Percentiles rank a stretch among this genome's conserved stretches.
These are phyloP conservation scores for Petrosia ficiformis DNA, from an alignment of 37 sponge, comb jelly and placozoan genomes.

Conservation along the genomic window DNA sequence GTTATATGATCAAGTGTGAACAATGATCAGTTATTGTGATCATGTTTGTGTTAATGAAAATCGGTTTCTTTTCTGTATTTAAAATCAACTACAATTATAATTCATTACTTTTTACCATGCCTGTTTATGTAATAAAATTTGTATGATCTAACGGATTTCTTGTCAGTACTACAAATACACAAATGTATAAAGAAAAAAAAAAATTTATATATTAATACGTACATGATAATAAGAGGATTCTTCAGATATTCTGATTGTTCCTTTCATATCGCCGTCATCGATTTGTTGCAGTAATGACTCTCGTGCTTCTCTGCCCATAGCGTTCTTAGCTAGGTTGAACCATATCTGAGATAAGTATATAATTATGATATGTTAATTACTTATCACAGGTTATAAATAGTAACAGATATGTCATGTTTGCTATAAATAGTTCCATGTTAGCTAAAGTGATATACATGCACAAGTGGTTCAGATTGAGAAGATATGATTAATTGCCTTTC, in stretches of 20 bases:
- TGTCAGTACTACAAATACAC: no score
- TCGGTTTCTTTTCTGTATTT: background rate
- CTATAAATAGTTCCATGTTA: no score
- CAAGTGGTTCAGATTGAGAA: no score
- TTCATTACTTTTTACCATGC: no score
- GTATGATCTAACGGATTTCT: background rate
- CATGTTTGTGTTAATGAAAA: background rate
- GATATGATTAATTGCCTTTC: no score
- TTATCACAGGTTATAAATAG: no score
- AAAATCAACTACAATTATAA: background rate
- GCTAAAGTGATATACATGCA: no score
- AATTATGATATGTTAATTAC: no score
- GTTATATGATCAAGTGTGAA: background rate
- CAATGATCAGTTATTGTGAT: background rate
- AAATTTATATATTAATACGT: conserved; percentile 25
- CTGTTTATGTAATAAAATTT: background rate
- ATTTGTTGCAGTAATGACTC: background rate
- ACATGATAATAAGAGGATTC: background rate
- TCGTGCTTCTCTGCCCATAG: conserved; percentile 14
- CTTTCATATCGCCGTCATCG: conserved; percentile 26
- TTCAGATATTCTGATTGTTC: conserved; percentile 19
- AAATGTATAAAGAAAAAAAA: background rate
- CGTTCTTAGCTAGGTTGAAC: background rate
- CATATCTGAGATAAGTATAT: background rate
- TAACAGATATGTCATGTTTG: no score